Base-by-base conservation (phyloP, 2,888 invertebrate species). In the Apodemia mormo region DNA sequence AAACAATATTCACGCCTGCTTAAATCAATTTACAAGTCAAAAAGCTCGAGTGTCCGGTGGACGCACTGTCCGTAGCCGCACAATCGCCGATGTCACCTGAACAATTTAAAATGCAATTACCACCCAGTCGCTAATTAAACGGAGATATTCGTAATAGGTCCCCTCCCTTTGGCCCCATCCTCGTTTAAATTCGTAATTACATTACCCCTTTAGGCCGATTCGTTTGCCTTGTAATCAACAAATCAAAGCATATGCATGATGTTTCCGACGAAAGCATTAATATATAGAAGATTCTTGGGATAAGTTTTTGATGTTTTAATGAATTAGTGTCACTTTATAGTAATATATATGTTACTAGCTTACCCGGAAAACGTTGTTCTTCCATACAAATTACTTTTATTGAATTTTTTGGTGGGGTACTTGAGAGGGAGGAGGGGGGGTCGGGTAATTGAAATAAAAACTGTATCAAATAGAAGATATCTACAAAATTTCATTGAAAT, bases 71-170 rank as follows among this genome's bases (percentile, higher is more conserved):
- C 37, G 61, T n/a, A 37, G 61, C 61, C 61, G 33, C 74, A 58
- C 65, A 66, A 69, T 66, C 65, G 72, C 67, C 64, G 43, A 67
- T 70, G 68, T n/a, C 65, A 77, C 74, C 77, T 77, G 78, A 79
- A 81, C 84, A 81, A 83, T 86, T 86, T 86, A 86, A 86, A 87
- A 85, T 80, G 85, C 84, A 87, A 88, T 87, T 86, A 86, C 81
- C 80, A 80, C 80, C 78, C 78, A 81, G 82, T 79, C 80, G 84
- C 85, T 87, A 87, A 88, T 87, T 87, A 87, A 85, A 85, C 82
- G 79, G 81, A 84, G 84, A 85, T 85, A 84, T 82, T 82, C 83
- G 82, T 82, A 82, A 82, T 82, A 81, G 79, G 70, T 72, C 54
- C 67, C 70, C 49, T 74, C 68, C 66, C 69, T 54, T 4, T 22